These are phyloP conservation scores for Therioaphis trifolii DNA, from an alignment of 2,888 invertebrate genomes.

Conservation along the genomic window DNA sequence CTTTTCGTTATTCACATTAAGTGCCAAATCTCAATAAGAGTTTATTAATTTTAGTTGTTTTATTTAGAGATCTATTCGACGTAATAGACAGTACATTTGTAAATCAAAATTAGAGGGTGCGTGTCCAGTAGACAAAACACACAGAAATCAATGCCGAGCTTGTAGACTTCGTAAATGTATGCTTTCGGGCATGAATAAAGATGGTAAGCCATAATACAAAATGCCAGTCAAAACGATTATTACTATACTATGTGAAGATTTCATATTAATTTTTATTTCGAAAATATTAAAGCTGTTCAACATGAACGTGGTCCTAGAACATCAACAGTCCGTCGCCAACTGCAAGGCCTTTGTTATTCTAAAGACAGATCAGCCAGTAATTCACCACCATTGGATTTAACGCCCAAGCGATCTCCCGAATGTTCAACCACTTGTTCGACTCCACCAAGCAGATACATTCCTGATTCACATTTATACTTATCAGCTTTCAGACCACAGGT, in stretches of 20 bases:
- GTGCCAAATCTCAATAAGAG: too few relatives aligned
- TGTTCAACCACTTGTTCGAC: constrained; percentile 62
- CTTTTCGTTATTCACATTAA: too few relatives aligned
- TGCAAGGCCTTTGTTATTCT: constrained; percentile 74
- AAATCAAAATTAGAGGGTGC: constrained; percentile 87
- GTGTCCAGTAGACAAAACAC: constrained; percentile 94
- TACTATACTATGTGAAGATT: background rate
- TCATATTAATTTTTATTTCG: constrained; percentile 64
- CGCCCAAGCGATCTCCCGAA: constrained; percentile 60
- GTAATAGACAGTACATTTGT: constrained; percentile 95
- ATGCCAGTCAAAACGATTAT: background rate
- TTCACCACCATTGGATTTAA: constrained; percentile 66
- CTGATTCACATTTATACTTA: constrained; percentile 47
- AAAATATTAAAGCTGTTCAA: constrained; percentile 85
- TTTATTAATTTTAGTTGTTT: constrained; percentile 67
- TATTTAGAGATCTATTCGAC: constrained; percentile 93
- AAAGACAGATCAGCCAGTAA: constrained; percentile 64
- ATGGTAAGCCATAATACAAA: constrained; percentile 74
- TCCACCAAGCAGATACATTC: constrained; percentile 24
- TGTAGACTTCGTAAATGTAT: constrained; percentile 92
- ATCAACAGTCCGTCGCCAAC: constrained; percentile 92
- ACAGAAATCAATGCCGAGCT: constrained; percentile 95
- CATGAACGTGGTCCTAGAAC: constrained; percentile 97
- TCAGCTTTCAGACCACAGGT: constrained; percentile 56
- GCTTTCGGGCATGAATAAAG: constrained; percentile 95